Evolutionary conservation across 2,797 vertebrate genomes (phyloP), one percentile per base, ranked within the genome.

Genomic region (Channa striata): DNA sequence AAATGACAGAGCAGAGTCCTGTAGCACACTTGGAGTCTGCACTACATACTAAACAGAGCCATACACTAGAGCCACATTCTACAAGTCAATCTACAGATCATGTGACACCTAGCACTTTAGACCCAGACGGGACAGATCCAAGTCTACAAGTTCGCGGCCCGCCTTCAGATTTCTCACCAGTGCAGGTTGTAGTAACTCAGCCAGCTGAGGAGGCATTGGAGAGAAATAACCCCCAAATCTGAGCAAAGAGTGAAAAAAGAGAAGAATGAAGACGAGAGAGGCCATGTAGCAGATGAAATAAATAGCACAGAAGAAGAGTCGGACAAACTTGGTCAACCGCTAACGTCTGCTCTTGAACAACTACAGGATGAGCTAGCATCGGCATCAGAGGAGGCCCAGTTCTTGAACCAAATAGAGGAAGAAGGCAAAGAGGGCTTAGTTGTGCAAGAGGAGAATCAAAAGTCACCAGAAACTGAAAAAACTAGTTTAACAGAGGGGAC

Each of bases 131-230:
- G 53, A 49, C 75, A 1, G 74, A 85, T 56, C 62, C 68, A 57
- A 77, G 77, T 73, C 66, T 37, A 40, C 79, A 51, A 61, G 70
- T 77, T 74, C 81, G 80, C 75, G 64, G 72, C 47, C 71, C 34
- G 67, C 69, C 80, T 86, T 86, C 53, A 68, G 40, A 64, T 19
- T 44, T 75, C 48, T 61, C 65, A 43, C 19, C 65, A 21, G 61
- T 17, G 30, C 73, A 77, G 67, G 59, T 51, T 16, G 58, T 5
- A 58, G 39, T 59, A 12, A 25, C 19, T 57, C 72, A 44, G 53
- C 51, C 68, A 23, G 34, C 62, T 3, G 63, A 69, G 23, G 77
- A 81, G n/a, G 48, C 11, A 52, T 44, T 21, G 1, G 46, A 73
- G 57, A 46, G 36, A 54, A 37, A 54, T 39, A 12, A 54, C 1